Conservation (phyloP, 2,888 invertebrate genomes). For the Campaea margaritaria region DNA sequence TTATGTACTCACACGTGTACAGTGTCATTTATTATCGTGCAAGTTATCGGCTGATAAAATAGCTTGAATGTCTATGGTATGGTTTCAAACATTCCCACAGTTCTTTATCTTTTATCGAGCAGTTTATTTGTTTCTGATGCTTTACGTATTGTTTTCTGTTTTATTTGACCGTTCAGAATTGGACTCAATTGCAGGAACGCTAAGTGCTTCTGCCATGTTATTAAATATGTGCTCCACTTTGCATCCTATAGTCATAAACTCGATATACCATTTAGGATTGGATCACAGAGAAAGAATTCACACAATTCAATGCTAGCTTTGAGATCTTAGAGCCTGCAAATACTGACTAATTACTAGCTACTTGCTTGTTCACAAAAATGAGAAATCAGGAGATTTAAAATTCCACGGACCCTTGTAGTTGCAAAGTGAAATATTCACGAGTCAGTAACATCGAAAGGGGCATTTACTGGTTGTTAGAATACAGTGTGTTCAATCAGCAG, state of each 20-base stretch:
- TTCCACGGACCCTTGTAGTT: slow-evolving; percentile 18
- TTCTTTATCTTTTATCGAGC: slow-evolving; percentile 24
- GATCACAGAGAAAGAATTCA: too few relatives aligned
- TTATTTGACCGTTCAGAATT: slow-evolving; percentile 25
- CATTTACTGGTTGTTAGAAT: slow-evolving; percentile 63
- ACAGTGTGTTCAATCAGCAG: slow-evolving; percentile 80
- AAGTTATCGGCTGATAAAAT: slow-evolving; percentile 36
- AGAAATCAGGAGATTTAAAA: neutral
- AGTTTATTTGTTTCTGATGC: neutral
- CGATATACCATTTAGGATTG: too few relatives aligned
- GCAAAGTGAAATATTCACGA: slow-evolving; percentile 58
- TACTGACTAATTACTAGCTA: too few relatives aligned
- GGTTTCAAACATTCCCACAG: slow-evolving; percentile 42
- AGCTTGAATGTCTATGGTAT: slow-evolving; percentile 3
- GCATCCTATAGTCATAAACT: too few relatives aligned
- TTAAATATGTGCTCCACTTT: too few relatives aligned
- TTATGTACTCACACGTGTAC: neutral
- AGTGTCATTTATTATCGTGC: slow-evolving; percentile 23
- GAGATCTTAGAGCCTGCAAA: too few relatives aligned
- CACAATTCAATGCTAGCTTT: too few relatives aligned
- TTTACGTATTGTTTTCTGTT: slow-evolving; percentile 7
- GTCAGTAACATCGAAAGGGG: slow-evolving; percentile 58
- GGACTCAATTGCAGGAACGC: neutral
- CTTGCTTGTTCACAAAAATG: neutral
- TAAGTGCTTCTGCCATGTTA: too few relatives aligned